These are phyloP conservation scores for Gallinago stenura DNA, from an alignment of 2,797 vertebrate genomes.

Conservation along the genomic window DNA sequence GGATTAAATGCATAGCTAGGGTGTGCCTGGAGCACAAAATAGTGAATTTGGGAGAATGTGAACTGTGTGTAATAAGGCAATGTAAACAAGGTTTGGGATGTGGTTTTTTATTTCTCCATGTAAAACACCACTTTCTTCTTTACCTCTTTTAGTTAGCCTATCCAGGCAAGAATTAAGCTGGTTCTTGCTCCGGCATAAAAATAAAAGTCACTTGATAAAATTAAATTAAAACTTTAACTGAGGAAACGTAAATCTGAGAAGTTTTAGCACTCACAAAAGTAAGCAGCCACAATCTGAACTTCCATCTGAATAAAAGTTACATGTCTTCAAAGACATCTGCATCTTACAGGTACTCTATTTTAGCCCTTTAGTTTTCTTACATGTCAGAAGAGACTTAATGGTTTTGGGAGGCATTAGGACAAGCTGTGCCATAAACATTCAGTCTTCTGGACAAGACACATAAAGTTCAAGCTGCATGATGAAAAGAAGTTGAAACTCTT, in stretches of 20 bases:
- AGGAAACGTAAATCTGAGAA: background rate
- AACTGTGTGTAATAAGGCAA: background rate
- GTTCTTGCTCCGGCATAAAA: background rate
- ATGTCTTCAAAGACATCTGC: background rate
- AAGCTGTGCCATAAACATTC: background rate
- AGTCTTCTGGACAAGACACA: background rate
- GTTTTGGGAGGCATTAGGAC: conserved; percentile 3
- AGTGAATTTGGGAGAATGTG: background rate
- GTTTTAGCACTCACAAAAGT: background rate
- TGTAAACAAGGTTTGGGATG: background rate
- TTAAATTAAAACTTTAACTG: background rate
- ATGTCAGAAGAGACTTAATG: background rate
- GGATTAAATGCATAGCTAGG: background rate
- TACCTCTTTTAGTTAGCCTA: background rate
- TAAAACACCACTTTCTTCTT: background rate
- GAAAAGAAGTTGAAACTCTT: background rate
- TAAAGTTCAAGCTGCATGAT: conserved; percentile 17
- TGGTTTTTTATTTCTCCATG: background rate
- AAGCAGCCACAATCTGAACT: background rate
- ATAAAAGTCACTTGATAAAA: background rate
- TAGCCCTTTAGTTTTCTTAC: background rate
- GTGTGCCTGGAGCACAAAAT: background rate
- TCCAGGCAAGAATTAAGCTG: background rate
- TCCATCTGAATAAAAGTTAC: background rate
- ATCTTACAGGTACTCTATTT: background rate